These are phyloP conservation scores for Apaloderma vittatum DNA, from an alignment of 2,113 vertebrate genomes.

Conservation along the genomic window DNA sequence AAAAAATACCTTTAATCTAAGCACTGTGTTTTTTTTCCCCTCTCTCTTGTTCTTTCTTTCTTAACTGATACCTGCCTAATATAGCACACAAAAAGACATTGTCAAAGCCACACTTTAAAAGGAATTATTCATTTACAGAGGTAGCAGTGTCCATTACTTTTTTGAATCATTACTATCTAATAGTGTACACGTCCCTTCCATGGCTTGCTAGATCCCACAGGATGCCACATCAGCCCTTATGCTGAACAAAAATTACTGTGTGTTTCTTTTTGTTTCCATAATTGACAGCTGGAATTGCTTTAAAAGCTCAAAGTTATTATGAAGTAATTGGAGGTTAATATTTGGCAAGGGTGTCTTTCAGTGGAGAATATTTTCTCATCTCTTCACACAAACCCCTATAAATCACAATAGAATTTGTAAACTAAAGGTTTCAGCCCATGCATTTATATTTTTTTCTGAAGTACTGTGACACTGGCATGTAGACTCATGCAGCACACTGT, in stretches of 20 bases:
- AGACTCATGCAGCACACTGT: background rate
- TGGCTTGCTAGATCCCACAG: background rate
- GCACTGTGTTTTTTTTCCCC: rapidly evolving
- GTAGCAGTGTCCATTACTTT: background rate
- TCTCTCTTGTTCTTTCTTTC: background rate
- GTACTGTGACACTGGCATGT: background rate
- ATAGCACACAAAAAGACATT: background rate
- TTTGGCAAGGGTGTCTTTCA: background rate
- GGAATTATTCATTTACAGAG: background rate
- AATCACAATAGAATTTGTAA: background rate
- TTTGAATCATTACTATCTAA: background rate
- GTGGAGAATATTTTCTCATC: background rate
- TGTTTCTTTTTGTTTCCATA: background rate
- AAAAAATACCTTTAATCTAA: background rate
- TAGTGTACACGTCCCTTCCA: background rate
- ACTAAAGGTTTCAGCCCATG: background rate
- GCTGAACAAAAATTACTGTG: background rate
- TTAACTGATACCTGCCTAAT: background rate
- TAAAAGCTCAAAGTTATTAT: background rate
- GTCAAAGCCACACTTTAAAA: background rate
- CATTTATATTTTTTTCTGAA: background rate
- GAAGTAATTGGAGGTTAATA: background rate
- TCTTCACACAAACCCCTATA: background rate
- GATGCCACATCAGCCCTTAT: background rate
- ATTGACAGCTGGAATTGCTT: background rate